phyloP scores from a whole-genome alignment of 2,113 vertebrate genomes.

The Pan troglodytes region NHGRI_mPanTro3-v2.1_pri NC_072408.2:38608501-38609000 shows the following conservation, averaged over 20 bases:
- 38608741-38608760: not conserved
- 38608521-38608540: too few species aligned
- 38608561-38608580: too few species aligned
- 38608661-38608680: too few species aligned
- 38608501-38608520: too few species aligned
- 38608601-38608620: too few species aligned
- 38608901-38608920: not conserved
- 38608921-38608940: not conserved
- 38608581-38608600: too few species aligned
- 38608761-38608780: not conserved
- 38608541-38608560: too few species aligned
- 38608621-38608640: too few species aligned
- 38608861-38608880: not conserved
- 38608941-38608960: not conserved
- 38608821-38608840: not conserved
- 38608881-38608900: not conserved
- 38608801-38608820: not conserved
- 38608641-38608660: too few species aligned
- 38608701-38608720: not conserved
- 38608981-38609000: not conserved
- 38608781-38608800: constrained; percentile 14
- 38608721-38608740: not conserved
- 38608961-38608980: not conserved
- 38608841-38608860: not conserved
- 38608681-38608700: not conserved